Evolutionary conservation across 2,113 vertebrate genomes (phyloP).

Genomic region (Neomonachus schauinslandi): DNA sequence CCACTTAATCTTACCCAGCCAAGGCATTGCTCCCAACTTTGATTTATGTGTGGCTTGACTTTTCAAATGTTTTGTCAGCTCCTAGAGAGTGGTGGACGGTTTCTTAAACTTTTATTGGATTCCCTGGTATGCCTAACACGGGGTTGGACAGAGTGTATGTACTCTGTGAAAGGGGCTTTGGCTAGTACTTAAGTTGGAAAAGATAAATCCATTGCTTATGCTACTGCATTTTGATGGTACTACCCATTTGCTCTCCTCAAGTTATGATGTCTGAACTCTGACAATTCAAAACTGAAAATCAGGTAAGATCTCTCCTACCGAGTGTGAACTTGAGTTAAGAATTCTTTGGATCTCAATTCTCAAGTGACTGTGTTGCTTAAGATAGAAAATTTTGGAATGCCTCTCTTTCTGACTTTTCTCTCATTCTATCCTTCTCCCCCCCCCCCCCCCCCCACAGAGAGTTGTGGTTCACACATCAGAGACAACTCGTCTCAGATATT

Average conservation of each 20-base stretch:
- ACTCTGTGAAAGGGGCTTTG: background rate
- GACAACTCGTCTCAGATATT: constrained; percentile 76
- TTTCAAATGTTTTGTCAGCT: background rate
- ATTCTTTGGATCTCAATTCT: background rate
- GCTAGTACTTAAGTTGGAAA: background rate
- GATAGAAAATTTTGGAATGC: background rate
- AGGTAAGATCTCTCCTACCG: background rate
- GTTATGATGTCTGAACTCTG: background rate
- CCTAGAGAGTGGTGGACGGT: background rate
- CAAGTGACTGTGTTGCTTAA: background rate
- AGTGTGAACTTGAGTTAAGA: background rate
- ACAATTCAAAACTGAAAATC: background rate
- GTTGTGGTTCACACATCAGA: constrained; percentile 81
- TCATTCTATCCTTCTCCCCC: background rate
- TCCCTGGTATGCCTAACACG: background rate
- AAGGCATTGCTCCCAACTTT: background rate
- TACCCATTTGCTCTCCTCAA: background rate
- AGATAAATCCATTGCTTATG: background rate
- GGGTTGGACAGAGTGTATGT: background rate
- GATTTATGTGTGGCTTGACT: background rate
- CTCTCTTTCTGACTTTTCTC: background rate
- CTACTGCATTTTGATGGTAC: background rate
- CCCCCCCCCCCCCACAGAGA: constrained; percentile 42
- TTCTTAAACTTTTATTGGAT: background rate
- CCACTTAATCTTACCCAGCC: background rate